Evolutionary conservation across 2,888 invertebrate species (phyloP).

Genomic region (Muscina levida): DNA sequence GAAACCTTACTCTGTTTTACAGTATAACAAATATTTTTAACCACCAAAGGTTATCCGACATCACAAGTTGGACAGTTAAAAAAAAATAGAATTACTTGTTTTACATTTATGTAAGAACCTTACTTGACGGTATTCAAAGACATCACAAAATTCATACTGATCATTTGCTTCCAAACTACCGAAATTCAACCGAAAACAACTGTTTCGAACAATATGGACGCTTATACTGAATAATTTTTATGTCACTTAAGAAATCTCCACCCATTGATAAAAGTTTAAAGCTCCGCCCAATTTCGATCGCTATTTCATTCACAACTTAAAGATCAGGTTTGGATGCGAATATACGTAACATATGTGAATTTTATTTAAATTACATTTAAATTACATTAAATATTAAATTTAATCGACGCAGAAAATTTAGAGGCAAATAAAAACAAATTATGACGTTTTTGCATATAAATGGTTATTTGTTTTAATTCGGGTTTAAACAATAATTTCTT

Average conservation of each 20-base stretch:
- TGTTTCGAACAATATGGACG: neutral
- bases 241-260: neutral
- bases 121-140: neutral
- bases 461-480: constrained; percentile 9
- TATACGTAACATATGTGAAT: neutral
- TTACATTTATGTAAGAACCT: too few species aligned
- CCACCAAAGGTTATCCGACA: too few species aligned
- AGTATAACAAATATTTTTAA: too few species aligned
- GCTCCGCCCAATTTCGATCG: too few species aligned
- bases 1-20: too few species aligned
- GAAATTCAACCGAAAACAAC: neutral
- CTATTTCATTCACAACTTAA: constrained; percentile 10
- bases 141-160: neutral
- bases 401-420: neutral
- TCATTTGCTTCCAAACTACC: neutral
- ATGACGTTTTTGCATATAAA: neutral
- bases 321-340: constrained; percentile 8
- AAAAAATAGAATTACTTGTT: too few species aligned
- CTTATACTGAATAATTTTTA: neutral
- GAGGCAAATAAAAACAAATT: neutral
- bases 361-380: neutral
- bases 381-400: neutral
- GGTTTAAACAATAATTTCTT: constrained; percentile 8
- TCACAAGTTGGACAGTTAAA: too few species aligned
- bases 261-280: too few species aligned